phyloP scores from a whole-genome alignment of 2,797 vertebrate genomes.

The Microhierax caerulescens region DNA sequence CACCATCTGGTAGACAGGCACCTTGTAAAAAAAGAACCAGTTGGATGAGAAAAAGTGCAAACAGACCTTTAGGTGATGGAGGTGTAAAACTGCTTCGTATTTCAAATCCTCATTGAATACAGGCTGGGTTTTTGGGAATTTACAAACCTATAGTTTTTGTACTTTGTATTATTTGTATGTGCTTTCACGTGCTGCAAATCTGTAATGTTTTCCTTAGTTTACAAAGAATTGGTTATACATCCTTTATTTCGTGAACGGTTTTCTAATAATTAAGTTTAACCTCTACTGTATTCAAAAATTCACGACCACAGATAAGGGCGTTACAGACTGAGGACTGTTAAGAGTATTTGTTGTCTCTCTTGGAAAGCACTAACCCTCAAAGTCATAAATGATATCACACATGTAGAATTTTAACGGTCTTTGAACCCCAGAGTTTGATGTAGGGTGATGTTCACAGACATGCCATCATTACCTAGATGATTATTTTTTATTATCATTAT shows the following conservation, averaged over 20 bases:
- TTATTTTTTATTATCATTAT: no score
- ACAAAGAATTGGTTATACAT: background rate
- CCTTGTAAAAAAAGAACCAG: background rate
- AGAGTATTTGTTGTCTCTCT: background rate
- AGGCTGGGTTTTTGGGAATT: background rate
- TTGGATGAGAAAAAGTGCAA: background rate
- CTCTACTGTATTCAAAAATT: background rate
- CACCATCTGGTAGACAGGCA: accelerated
- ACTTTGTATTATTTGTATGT: background rate
- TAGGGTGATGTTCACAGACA: background rate
- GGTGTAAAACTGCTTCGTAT: background rate
- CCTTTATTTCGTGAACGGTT: background rate
- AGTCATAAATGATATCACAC: background rate
- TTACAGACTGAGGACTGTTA: background rate
- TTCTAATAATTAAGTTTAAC: background rate
- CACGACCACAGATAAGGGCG: background rate
- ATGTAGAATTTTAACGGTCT: background rate
- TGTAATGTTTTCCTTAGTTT: background rate
- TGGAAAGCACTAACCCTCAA: background rate
- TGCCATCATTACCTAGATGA: background rate
- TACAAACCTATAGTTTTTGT: background rate
- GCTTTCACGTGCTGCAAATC: background rate
- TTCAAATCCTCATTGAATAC: background rate
- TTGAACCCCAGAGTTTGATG: background rate
- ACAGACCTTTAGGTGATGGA: background rate